Evolutionary conservation across 2,888 invertebrate species (phyloP).

Genomic region (Troides aeacus): DNA sequence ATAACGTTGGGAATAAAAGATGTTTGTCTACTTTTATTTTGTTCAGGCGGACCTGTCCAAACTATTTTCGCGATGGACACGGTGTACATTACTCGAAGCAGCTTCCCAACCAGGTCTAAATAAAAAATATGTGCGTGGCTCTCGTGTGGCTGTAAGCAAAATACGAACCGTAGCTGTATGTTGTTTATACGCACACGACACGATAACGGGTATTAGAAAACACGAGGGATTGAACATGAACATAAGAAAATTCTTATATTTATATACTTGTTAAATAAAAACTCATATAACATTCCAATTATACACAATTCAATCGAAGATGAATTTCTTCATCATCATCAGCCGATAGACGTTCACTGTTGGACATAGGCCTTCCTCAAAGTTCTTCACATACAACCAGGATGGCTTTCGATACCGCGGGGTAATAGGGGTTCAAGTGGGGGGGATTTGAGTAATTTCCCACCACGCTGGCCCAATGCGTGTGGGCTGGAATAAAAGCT

Average conservation of each 20-base stretch:
- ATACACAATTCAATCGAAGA: too few species aligned
- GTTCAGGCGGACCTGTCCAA: not conserved
- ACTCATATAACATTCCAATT: too few species aligned
- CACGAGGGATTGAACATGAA: not conserved
- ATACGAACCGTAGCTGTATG: constrained; percentile 1
- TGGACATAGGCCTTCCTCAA: too few species aligned
- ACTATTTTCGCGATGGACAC: not conserved
- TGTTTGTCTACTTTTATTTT: not conserved
- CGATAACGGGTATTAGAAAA: not conserved
- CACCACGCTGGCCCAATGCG: too few species aligned
- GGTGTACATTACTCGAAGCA: not conserved
- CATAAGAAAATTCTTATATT: not conserved
- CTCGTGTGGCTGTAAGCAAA: not conserved
- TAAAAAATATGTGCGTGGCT: not conserved
- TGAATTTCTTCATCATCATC: too few species aligned
- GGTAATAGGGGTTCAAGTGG: too few species aligned
- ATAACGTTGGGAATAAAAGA: not conserved
- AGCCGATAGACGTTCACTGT: too few species aligned
- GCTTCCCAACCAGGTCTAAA: not conserved
- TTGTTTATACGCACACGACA: not conserved
- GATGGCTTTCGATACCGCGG: too few species aligned
- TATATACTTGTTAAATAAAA: too few species aligned
- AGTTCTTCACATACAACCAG: too few species aligned
- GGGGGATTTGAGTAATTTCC: too few species aligned
- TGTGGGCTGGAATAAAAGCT: too few species aligned